Conservation (phyloP, 2,113 vertebrate genomes). For the Tragelaphus buxtoni region DNA sequence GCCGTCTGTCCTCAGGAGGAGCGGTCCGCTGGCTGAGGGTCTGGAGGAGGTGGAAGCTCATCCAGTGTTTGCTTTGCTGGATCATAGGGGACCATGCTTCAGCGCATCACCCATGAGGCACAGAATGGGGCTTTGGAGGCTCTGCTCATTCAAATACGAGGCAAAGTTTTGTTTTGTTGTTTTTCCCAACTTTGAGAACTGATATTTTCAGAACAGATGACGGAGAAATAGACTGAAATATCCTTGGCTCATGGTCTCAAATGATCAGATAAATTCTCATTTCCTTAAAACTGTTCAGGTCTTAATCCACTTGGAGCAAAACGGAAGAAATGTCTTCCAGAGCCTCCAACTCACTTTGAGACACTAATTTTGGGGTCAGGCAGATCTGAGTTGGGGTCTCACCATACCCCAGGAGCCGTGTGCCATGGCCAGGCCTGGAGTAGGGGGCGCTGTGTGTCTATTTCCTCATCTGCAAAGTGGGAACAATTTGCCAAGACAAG, state of each 20-base stretch:
- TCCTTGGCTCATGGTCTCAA: neutral
- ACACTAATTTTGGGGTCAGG: neutral
- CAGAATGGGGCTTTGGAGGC: accelerated
- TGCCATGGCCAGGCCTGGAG: neutral
- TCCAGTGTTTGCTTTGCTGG: neutral
- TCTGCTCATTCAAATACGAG: neutral
- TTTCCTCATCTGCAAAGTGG: accelerated
- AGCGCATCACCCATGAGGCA: accelerated
- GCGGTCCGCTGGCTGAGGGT: accelerated
- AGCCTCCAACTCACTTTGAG: neutral
- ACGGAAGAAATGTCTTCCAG: neutral
- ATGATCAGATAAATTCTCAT: neutral
- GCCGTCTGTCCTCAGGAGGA: accelerated
- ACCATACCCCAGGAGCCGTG: accelerated
- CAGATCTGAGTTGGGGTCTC: neutral
- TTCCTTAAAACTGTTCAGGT: neutral
- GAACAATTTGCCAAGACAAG: accelerated
- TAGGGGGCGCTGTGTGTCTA: accelerated
- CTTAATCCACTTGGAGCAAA: neutral
- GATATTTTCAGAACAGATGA: neutral
- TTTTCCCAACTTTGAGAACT: neutral
- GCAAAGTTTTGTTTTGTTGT: accelerated
- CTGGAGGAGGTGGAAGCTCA: accelerated
- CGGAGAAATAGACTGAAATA: neutral
- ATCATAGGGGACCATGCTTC: accelerated